Evolutionary conservation across 2,888 invertebrate genomes (phyloP).

Genomic region (Calliphora vomitoria): DNA sequence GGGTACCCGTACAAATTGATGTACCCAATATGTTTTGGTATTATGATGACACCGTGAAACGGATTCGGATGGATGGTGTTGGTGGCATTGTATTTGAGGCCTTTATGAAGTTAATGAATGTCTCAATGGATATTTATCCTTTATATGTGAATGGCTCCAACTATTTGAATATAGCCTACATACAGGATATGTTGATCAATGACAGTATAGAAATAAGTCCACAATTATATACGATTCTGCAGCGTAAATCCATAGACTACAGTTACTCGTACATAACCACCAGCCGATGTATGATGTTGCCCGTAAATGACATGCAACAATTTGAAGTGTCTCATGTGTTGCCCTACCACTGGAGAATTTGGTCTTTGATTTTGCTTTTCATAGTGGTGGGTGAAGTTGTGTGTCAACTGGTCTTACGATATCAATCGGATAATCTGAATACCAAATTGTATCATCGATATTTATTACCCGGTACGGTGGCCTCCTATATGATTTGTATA

Average conservation of each 20-base stretch:
- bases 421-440: neutral
- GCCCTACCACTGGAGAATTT: conserved; percentile 37
- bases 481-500: conserved; percentile 13
- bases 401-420: neutral
- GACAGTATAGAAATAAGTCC: conserved; percentile 41
- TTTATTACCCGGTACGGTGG: conserved; percentile 4
- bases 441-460: neutral
- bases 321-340: neutral
- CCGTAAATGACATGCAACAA: neutral
- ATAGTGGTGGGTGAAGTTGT: conserved; percentile 1
- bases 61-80: conserved; percentile 34
- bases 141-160: conserved; percentile 39
- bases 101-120: conserved; percentile 34
- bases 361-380: neutral
- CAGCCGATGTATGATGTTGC: conserved; percentile 43
- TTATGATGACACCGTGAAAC: conserved; percentile 4
- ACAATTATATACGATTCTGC: conserved; percentile 3
- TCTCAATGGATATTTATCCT: conserved; percentile 29
- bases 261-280: conserved; percentile 43
- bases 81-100: conserved; percentile 17
- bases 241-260: conserved; percentile 20
- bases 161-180: conserved; percentile 10
- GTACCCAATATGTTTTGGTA: conserved; percentile 56
- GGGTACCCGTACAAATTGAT: conserved; percentile 42
- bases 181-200: neutral